Evolutionary conservation across 1,140 invertebrate species (phyloP), one percentile per base, ranked within the genome.

Genomic region (Catajapyx aquilonaris): DNA sequence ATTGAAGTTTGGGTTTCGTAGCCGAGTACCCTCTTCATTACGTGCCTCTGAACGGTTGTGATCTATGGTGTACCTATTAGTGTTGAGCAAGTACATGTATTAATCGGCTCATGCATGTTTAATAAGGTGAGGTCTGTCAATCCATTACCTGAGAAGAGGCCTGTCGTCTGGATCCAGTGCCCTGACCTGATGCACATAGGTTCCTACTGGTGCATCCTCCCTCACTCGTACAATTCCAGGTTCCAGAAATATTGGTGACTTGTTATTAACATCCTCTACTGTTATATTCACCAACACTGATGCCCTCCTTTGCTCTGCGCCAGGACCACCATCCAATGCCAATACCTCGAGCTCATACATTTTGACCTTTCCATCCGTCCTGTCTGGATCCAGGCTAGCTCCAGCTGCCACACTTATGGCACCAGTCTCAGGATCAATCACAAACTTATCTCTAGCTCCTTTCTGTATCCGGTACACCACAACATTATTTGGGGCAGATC

Each of bases 241-340:
- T 35, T 81, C 72, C 1, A 62, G 46, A 30, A 90, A 70, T 5
- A 72, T 55, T 0, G 86, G 86, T 1, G 69, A 64, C 52, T 93
- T 91, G 50, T 93, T 91, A 50, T 93, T 93, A 0, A 91, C 81
- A 56, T 91, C 86, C 9, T 76, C 65, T 38, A 93, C 80, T 0
- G 71, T 73, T 5, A 94, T 81, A 47, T 85, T 81, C 0, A 91
- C 80, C 0, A 71, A 60, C 5, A 75, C 73, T 3, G 69, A 60
- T 1, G 70, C 68, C 31, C 69, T 71, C 10, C 71, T 53, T 50
- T 81, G 76, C 19, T 80, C 72, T 15, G 71, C 69, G 9, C 85
- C 83, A 30, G 85, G 69, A 4, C 83, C 86, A 11, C 84, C 85
- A 54, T 91, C 86, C 22, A 90, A 59, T 1, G 85, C 86, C 15